Conservation (phyloP, 2,113 vertebrate genomes). For the Gobio gobio region DNA sequence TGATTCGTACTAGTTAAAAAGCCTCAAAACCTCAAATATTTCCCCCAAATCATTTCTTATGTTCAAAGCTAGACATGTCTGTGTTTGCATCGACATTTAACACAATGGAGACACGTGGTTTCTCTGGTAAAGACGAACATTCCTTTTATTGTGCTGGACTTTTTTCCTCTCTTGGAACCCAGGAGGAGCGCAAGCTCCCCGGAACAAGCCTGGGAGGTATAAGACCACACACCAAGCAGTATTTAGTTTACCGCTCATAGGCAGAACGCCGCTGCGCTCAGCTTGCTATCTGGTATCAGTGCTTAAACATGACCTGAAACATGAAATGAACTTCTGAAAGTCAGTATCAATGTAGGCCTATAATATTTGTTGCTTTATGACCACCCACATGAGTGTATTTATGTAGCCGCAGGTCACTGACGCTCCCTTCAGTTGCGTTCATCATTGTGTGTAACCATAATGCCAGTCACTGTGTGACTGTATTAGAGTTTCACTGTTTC, state of each 20-base stretch:
- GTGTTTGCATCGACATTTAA: constrained; percentile 72
- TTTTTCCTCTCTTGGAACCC: constrained; percentile 61
- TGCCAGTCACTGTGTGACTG: not conserved
- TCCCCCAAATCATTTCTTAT: not conserved
- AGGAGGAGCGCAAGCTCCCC: constrained; percentile 71
- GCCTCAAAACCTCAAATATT: constrained; percentile 1
- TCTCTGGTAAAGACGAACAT: constrained; percentile 73
- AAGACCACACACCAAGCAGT: constrained; percentile 78
- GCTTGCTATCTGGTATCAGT: constrained; percentile 56
- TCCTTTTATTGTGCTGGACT: constrained; percentile 70
- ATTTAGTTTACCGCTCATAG: constrained; percentile 62
- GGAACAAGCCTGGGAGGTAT: constrained; percentile 76
- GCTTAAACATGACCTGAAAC: constrained; percentile 52
- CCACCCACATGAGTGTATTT: constrained; percentile 70
- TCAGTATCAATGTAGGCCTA: constrained; percentile 59
- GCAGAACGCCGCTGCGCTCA: constrained; percentile 58
- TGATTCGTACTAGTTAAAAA: not conserved
- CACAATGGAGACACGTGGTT: constrained; percentile 69
- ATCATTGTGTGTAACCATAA: not conserved
- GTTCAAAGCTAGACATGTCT: constrained; percentile 69
- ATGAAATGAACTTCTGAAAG: constrained; percentile 69
- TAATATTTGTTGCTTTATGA: constrained; percentile 73
- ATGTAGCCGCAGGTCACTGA: constrained; percentile 28
- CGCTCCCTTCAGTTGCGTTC: not conserved
- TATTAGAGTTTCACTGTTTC: not conserved